Evolutionary conservation across 2,113 vertebrate species (phyloP).

Genomic region (Muntiacus muntjak): DNA sequence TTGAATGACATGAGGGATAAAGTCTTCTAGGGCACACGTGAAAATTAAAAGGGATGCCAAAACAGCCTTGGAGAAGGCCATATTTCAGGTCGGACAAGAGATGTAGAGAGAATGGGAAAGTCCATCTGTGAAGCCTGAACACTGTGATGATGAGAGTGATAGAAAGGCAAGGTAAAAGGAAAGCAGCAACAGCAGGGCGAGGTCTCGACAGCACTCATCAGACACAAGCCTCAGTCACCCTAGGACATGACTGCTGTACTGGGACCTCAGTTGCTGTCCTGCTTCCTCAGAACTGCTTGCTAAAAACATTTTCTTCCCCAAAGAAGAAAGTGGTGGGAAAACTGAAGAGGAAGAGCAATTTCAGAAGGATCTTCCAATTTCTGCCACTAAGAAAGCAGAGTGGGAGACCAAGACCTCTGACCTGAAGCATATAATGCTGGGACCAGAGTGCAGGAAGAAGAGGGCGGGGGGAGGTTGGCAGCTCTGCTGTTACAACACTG

Average conservation of each 20-base stretch:
- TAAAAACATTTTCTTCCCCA: background rate
- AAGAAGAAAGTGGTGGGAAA: background rate
- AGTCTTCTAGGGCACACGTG: background rate
- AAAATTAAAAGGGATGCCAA: background rate
- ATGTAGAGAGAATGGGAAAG: background rate
- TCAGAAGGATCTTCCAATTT: background rate
- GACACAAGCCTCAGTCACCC: background rate
- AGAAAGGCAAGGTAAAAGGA: background rate
- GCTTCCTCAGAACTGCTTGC: background rate
- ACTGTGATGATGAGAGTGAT: background rate
- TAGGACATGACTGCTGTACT: too few species aligned
- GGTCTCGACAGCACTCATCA: accelerated
- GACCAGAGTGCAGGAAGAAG: background rate
- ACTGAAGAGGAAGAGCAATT: background rate
- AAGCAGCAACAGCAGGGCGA: background rate
- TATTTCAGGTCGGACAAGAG: background rate
- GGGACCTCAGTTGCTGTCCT: background rate
- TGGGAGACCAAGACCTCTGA: background rate
- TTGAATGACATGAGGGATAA: background rate
- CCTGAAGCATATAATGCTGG: background rate
- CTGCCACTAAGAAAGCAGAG: background rate
- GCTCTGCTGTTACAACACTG: background rate
- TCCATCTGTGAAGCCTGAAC: background rate
- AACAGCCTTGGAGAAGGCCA: background rate
- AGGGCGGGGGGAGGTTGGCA: background rate